Conservation (phyloP, 2,113 vertebrate species). For the Catharus minimus region DNA sequence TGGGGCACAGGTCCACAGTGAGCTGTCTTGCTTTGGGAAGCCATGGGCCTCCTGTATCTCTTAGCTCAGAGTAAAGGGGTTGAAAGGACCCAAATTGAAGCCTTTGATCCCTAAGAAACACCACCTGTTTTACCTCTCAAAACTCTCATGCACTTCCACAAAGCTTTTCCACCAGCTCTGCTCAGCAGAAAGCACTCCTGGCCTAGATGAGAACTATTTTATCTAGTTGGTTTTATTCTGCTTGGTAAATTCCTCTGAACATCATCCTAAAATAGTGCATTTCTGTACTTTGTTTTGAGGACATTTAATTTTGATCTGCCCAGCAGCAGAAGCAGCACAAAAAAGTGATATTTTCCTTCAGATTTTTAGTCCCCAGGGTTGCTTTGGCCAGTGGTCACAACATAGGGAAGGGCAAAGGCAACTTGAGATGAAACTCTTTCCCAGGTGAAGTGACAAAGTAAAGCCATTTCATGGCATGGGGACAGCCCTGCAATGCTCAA, state of each 20-base stretch:
- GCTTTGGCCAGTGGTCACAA: not conserved
- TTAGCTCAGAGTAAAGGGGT: not conserved
- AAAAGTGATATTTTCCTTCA: not conserved
- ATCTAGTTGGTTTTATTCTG: not conserved
- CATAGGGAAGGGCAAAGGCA: not conserved
- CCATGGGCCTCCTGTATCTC: fast-evolving
- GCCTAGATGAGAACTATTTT: not conserved
- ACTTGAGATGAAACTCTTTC: not conserved
- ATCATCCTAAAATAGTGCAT: not conserved
- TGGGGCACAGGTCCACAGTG: not conserved
- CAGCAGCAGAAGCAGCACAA: not conserved
- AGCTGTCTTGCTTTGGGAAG: not conserved
- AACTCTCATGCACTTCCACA: not conserved
- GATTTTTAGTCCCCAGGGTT: fast-evolving
- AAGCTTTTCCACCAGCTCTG: not conserved
- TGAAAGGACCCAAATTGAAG: not conserved
- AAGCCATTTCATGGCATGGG: not conserved
- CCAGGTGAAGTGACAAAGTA: not conserved
- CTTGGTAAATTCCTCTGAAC: not conserved
- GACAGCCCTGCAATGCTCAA: not conserved
- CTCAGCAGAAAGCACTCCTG: not conserved
- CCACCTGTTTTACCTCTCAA: not conserved
- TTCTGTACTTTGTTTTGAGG: not conserved
- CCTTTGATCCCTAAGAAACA: not conserved
- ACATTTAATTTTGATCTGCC: not conserved